These are phyloP conservation scores for Nasonia vitripennis DNA, from an alignment of 1,140 invertebrate genomes.

Conservation along the genomic window DNA sequence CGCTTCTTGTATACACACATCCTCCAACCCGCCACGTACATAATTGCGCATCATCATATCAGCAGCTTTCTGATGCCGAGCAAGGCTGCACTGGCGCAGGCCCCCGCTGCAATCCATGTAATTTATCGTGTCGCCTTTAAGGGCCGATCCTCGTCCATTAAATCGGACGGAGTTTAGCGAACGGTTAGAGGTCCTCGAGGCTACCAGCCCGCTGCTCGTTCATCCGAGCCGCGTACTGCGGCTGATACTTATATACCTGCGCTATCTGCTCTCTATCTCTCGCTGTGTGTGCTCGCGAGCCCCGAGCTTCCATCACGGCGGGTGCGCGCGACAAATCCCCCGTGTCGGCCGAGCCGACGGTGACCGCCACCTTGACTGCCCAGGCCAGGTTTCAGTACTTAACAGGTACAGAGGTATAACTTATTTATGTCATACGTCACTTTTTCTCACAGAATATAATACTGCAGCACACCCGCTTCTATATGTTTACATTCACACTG, in stretches of 20 bases:
- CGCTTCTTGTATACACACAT: no score
- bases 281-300: not conserved
- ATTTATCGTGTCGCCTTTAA: conserved; percentile 28
- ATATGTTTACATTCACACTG: no score
- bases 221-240: not conserved
- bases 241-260: no score
- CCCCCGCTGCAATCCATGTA: not conserved
- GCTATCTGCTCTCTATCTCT: not conserved
- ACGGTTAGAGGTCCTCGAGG: no score
- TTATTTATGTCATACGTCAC: not conserved
- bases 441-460: no score
- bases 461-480: no score
- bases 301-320: not conserved
- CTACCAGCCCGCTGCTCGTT: not conserved
- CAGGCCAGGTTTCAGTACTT: conserved; percentile 5
- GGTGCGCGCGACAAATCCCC: not conserved
- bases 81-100: no score
- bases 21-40: no score
- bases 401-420: conserved; percentile 9
- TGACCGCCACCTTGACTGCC: not conserved
- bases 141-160: conserved; percentile 9
- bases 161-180: not conserved
- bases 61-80: not conserved
- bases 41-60: no score
- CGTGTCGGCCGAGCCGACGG: not conserved